Conservation (phyloP, 1,140 invertebrate genomes). For the Temnothorax longispinosus region DNA sequence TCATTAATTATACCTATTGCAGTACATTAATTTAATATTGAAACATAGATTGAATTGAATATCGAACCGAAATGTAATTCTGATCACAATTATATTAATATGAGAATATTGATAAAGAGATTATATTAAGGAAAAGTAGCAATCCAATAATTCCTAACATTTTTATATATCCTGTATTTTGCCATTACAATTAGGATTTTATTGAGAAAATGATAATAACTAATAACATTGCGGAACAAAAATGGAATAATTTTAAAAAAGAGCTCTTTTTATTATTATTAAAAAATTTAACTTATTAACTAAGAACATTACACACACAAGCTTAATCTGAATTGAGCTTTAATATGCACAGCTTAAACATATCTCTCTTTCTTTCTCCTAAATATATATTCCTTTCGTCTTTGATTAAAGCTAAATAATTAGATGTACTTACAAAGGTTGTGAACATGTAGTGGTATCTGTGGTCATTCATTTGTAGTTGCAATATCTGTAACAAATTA, state of each 20-base stretch:
- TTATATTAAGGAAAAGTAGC: neutral
- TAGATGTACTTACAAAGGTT: slow-evolving; percentile 93
- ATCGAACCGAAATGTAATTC: neutral
- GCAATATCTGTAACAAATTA: slow-evolving; percentile 91
- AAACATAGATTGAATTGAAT: neutral
- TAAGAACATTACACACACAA: neutral
- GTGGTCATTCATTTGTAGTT: slow-evolving; percentile 97
- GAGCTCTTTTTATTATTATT: neutral
- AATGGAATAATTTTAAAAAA: neutral
- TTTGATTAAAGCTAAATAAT: neutral
- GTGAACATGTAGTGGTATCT: slow-evolving; percentile 97
- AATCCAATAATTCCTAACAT: neutral
- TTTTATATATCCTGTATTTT: neutral
- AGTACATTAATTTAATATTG: neutral
- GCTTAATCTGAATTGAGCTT: neutral
- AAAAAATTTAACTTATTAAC: neutral
- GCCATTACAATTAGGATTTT: neutral
- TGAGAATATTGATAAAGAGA: neutral
- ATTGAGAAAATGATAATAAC: neutral
- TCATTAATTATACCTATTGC: neutral
- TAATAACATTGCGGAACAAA: neutral
- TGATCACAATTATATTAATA: neutral
- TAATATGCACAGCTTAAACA: neutral
- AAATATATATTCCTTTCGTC: neutral
- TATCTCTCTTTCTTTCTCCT: neutral